Base-by-base conservation (phyloP, 1,140 invertebrate genomes). In the Dendrolimus kikuchii region DNA sequence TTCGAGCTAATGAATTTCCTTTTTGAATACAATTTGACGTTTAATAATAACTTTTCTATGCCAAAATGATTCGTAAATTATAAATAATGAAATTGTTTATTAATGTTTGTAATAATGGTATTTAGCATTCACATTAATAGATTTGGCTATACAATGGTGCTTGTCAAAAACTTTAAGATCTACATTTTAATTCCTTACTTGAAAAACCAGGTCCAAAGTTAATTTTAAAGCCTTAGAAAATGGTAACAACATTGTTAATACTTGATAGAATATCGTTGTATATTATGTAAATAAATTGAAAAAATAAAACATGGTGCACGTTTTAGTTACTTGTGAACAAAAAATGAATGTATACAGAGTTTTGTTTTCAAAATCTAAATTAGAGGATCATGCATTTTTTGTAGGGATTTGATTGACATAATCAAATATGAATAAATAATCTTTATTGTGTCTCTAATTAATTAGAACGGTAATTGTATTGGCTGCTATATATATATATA, bases 251-350 rank as follows among this genome's bases (percentile, higher is more conserved):
- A 73, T 73, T 85, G 76, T 82, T 84, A 75, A 80, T 80, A 79
- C 49, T 79, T 76, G 71, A 78, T 82, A 77, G 75, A 55, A 55
- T 52, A 59, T 63, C 61, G 53, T 68, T 85, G 81, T 85, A 85
- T 60, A 82, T 81, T 71, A 58, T 85, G 81, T 85, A 85, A 73
- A 85, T 82, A 84, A 52, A 60, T 55, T 53, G 40, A 50, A 71
- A 67, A 68, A 60, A 66, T 72, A 76, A 76, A 78, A 77, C 80
- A 81, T 77, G 5, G n/a, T 67, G 53, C 68, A 69, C 65, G 40
- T 38, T 62, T 63, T 61, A 57, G 23, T 53, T 46, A 57, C 64
- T 62, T 62, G 62, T 70, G 62, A 58, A 70, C 60, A 64, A 60
- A 57, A 50, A 50, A 58, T 47, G 38, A 53, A 58, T 9, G 36